Base-by-base conservation (phyloP, 2,797 vertebrate genomes). In the Cephalopachus bancanus region DNA sequence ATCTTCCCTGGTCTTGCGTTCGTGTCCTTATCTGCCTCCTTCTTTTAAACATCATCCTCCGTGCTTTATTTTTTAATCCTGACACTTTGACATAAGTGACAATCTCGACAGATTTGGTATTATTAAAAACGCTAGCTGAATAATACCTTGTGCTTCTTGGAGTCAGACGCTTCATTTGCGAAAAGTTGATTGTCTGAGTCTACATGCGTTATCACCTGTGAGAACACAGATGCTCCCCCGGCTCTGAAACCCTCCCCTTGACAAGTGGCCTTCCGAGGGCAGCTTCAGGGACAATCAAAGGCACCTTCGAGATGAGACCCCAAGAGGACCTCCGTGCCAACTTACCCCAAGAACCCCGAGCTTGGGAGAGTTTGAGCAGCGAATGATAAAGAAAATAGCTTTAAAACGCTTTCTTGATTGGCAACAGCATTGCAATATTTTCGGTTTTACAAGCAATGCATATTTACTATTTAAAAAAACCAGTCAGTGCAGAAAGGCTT, bases 21-120 rank as follows among this genome's bases (percentile, higher is more conserved):
- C 49, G 22, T 64, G 75, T 65, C 51, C 20, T 62, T 64, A 12
- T 60, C 79, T 83, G 64, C 79, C 71, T 80, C 19, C 28, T 94
- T 1, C 59, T 96, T 89, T 93, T 71, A 93, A 64, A 94, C 17
- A 28, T 65, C 74, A 19, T 60, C 72, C 7, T 87, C 55, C 37
- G 30, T 75, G 7, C 53, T 76, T 93, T 80, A 33, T 64, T 87
- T 90, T 75, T 67, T 83, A 95, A 76, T 91, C 49, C 37, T 53
- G 55, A 65, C 49, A 83, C 49, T 44, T 94, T 67, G 94, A 94
- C 62, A 86, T 74, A 81, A 72, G 84, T 85, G 92, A 74, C 87
- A 94, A 1, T 92, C 80, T 93, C 74, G 80, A 86, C 83, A 94
- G 76, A 80, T 69, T 26, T 65, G 76, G 24, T 91, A 24, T 86